Percentiles rank a stretch among this genome's conserved stretches.
Evolutionary conservation across 2,888 invertebrate species (phyloP).

Genomic region (Callimorpha dominula): DNA sequence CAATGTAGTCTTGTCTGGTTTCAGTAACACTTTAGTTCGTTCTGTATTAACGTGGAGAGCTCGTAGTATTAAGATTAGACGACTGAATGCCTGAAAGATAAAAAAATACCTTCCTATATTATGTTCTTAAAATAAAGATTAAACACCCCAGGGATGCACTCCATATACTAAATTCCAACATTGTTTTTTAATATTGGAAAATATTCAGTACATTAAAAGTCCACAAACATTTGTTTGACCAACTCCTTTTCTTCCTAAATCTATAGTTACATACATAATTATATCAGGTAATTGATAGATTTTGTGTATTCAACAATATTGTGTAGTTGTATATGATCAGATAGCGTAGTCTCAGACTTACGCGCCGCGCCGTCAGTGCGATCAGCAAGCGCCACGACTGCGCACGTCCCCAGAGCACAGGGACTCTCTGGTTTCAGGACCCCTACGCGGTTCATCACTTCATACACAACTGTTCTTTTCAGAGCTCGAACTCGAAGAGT

Average conservation of each 20-base stretch:
- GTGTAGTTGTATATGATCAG: conserved; percentile 62
- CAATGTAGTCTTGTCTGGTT: conserved; percentile 99
- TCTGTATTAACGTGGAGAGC: conserved; percentile 99
- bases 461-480: conserved; percentile 36
- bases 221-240: no score
- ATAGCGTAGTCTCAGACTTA: conserved; percentile 70
- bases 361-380: conserved; percentile 52
- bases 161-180: background rate
- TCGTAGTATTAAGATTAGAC: conserved; percentile 97
- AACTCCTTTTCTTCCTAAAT: no score
- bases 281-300: no score
- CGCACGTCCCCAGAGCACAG: conserved; percentile 77
- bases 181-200: no score
- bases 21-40: conserved; percentile 98
- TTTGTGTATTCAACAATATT: background rate
- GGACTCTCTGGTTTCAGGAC: conserved; percentile 82
- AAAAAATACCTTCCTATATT: background rate
- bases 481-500: conserved; percentile 70
- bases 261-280: no score
- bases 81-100: conserved; percentile 93
- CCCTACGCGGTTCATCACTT: conserved; percentile 84
- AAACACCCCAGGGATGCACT: no score
- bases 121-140: background rate
- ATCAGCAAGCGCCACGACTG: conserved; percentile 59
- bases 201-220: no score